Percentiles rank a stretch among this genome's conserved stretches.
phyloP scores from a whole-genome alignment of 1,140 invertebrate species.

The Plectrocnemia conspersa region DNA sequence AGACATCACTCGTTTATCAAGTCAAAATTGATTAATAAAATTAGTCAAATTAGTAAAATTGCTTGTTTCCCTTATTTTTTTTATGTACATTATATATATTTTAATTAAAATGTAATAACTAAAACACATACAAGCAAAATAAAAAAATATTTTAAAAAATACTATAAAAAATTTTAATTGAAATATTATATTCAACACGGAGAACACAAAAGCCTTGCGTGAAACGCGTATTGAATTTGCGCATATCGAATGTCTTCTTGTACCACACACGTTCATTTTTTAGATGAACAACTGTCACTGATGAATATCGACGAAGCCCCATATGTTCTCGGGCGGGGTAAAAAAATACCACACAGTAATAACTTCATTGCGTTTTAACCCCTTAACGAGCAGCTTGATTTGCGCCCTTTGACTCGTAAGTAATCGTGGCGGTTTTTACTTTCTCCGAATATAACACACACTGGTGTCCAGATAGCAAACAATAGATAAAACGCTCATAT shows the following conservation, averaged over 20 bases:
- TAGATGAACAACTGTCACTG: conserved; percentile 34
- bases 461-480: conserved; percentile 4
- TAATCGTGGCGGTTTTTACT: too few relatives aligned
- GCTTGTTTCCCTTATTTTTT: too few relatives aligned
- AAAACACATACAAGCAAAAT: too few relatives aligned
- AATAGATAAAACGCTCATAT: not conserved
- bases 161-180: conserved; percentile 24
- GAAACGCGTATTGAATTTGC: conserved; percentile 24
- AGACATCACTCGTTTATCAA: too few relatives aligned
- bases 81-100: too few relatives aligned
- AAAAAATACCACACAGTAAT: conserved; percentile 14
- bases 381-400: not conserved
- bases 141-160: too few relatives aligned
- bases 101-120: too few relatives aligned
- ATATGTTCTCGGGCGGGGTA: conserved; percentile 10
- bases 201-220: conserved; percentile 15
- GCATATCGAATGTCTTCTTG: conserved; percentile 32
- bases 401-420: not conserved
- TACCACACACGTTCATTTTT: conserved; percentile 26
- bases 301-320: conserved; percentile 28
- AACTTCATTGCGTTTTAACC: not conserved
- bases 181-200: conserved; percentile 30
- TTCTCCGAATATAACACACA: not conserved
- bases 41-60: too few relatives aligned
- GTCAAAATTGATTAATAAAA: too few relatives aligned